Evolutionary conservation across 2,113 vertebrate species (phyloP).

Genomic region (Xiphophorus maculatus): DNA sequence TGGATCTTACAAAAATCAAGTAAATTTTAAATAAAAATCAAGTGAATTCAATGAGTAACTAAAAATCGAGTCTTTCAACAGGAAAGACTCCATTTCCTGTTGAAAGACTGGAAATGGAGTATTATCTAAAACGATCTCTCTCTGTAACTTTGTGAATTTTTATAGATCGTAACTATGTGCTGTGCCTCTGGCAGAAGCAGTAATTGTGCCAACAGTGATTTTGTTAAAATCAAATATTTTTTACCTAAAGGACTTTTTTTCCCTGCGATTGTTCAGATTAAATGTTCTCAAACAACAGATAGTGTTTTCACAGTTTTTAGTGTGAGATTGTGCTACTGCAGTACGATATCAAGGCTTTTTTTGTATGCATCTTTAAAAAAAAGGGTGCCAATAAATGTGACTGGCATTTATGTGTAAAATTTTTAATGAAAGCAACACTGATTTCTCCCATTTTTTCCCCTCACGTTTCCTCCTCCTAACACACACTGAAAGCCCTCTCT

Average conservation of each 20-base stretch:
- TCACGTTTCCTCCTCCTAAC: neutral
- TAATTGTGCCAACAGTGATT: no score
- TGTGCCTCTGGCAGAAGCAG: neutral
- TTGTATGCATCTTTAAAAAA: neutral
- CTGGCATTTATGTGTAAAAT: neutral
- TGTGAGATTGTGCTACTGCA: no score
- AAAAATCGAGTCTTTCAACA: no score
- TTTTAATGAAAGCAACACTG: neutral
- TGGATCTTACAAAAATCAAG: neutral
- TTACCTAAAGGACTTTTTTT: no score
- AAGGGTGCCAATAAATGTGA: neutral
- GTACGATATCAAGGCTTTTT: neutral
- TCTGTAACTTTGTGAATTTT: neutral
- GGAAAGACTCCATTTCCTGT: no score
- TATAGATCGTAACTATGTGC: neutral
- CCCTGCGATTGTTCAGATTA: neutral
- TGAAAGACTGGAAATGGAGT: no score
- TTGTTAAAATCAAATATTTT: no score
- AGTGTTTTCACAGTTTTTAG: neutral
- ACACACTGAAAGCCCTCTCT: slow-evolving; percentile 13
- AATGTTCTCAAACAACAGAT: neutral
- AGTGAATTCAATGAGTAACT: no score
- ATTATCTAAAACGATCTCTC: neutral
- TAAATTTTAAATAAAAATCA: neutral
- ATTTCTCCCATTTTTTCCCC: slow-evolving; percentile 1